Base-by-base conservation (phyloP, 2,888 invertebrate genomes). In the Steromphala cineraria region DNA sequence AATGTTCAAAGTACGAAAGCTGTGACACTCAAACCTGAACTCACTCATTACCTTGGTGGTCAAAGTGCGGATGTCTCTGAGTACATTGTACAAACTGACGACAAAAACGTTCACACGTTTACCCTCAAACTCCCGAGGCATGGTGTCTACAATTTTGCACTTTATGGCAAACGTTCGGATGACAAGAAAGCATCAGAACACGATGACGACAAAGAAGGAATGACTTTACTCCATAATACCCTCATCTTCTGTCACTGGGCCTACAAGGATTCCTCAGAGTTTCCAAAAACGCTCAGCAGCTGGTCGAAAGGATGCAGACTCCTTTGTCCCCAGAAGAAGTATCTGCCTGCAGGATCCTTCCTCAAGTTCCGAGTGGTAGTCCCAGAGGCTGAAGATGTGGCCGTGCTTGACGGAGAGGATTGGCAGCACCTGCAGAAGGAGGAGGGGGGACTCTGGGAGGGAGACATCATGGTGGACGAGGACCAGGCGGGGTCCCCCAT, bases 211-310 rank as follows among this genome's bases (percentile, higher is more conserved):
- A 71, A 75, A 31, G 71, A 80, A 31, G 79, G 24, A 4, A 52
- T 79, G 13, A n/a, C 24, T 19, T 17, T 53, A 13, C 62, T 79
- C n/a, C 52, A 79, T 36, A 79, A 79, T 36, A 40, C 53, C 15
- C 28, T 79, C 10, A 31, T 79, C 19, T 21, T 53, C 53, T 79
- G 79, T 53, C 62, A 79, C 67, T 79, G 79, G 79, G 71, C 79
- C 19, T 52, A 24, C 17, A 46, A 52, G 7, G 46, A 75, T 21
- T 77, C 56, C 36, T 77, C 56, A 17, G 55, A 53, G 15, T 77
- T 55, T 55, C 31, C 77, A 3, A 56, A 21, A 56, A 55, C 56
- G 21, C 56, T 77, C 17, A 36, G 28, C 1, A 55, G 36, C 36
- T 77, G 77, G 77, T 31, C 55, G 2, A 53, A 53, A n/a, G 53